Evolutionary conservation across 2,797 vertebrate species (phyloP).

Genomic region (Simalia tracyae): DNA sequence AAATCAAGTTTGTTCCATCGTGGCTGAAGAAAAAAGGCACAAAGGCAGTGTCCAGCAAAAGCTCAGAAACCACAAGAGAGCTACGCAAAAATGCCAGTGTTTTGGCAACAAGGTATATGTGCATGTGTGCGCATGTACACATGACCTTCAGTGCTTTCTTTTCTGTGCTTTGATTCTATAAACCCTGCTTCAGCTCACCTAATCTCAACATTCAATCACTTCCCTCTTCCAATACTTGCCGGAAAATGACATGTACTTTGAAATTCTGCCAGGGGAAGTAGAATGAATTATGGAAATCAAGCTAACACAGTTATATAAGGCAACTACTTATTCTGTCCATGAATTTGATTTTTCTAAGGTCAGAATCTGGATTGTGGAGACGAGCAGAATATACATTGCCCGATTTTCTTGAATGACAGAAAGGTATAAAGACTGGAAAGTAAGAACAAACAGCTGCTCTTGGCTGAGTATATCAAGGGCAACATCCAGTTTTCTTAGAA

Average conservation of each 20-base stretch:
- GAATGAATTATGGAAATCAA: slow-evolving; percentile 14
- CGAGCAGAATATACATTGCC: not conserved
- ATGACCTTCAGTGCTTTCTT: not conserved
- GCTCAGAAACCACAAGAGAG: not conserved
- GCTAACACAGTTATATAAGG: not conserved
- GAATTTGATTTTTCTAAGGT: slow-evolving; percentile 1
- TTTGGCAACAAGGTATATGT: not conserved
- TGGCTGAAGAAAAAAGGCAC: not conserved
- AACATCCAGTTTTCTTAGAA: not conserved
- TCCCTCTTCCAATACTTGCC: not conserved
- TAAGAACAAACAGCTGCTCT: not conserved
- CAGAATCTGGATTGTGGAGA: not conserved
- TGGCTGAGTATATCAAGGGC: not conserved
- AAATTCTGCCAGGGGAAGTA: not conserved
- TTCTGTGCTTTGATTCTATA: not conserved
- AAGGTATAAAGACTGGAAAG: not conserved
- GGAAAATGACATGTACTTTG: not conserved
- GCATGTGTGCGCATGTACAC: not conserved
- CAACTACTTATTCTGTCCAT: slow-evolving; percentile 4
- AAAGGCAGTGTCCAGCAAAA: not conserved
- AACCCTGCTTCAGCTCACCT: not conserved
- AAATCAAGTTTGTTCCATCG: not conserved
- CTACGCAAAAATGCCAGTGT: not conserved
- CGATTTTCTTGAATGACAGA: not conserved
- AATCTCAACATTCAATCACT: slow-evolving; percentile 1